Base-by-base conservation (phyloP, 1,140 invertebrate genomes). In the Potamilus streckersoni region DNA sequence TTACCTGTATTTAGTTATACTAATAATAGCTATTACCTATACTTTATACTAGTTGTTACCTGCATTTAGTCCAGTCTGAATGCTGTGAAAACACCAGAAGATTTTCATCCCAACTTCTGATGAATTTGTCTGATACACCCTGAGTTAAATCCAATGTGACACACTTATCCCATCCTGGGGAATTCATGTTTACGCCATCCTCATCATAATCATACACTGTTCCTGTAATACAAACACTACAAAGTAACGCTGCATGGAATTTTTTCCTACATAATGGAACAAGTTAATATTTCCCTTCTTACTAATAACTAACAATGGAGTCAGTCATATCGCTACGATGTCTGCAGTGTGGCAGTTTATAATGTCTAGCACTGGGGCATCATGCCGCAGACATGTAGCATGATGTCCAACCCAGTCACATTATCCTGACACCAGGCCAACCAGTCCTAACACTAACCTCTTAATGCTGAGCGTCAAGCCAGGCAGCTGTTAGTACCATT, bases 191-290 rank as follows among this genome's bases (percentile, higher is more conserved):
- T 17, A 95, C 90, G 31, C 95, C 95, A 82, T 93, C 89, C 80
- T 92, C 92, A 91, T 95, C 94, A 89, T 94, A 95, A 90, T 95
- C 95, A 74, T 94, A 92, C 23, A 95, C 93, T 85, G 91, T 91
- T 67, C 94, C 84, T 85, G 57, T 8, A 77, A 75, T 69, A 68
- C 16, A 62, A 70, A 49, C 38, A 49, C 38, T 49, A 49, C 6
- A 49, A 49, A 49, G 38, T 49, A 11, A 8, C 1, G 11, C 38
- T 49, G 38, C 5, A 38, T 0, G 38, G 38, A 49, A 49, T 49
- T 6, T 49, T 6, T 49, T 49, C 38, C 38, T 49, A 49, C 38
- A 49, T 8, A 8, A 60, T 55, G 5, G 16, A 23, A 19, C 55
- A 20, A 56, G 15, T 27, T 31, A 60, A 20, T 17, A 8, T 57